phyloP scores from a whole-genome alignment of 2,113 vertebrate genomes.

The Neotragus pygmaeus region DNA sequence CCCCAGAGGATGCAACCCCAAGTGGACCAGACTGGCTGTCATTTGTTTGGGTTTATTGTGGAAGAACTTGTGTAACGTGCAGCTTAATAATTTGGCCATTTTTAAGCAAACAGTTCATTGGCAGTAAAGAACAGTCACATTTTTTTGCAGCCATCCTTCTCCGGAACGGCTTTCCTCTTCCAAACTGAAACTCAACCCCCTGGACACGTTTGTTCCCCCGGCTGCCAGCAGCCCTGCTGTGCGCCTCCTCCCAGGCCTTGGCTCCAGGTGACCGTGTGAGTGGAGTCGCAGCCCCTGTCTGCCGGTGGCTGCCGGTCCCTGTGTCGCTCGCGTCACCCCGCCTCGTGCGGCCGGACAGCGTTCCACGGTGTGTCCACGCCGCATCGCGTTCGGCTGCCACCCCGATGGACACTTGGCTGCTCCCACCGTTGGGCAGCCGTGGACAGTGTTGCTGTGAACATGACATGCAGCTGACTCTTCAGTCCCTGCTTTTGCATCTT shows the following conservation, averaged over 20 bases:
- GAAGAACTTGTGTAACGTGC: not conserved
- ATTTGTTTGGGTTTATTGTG: not conserved
- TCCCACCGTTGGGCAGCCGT: not conserved
- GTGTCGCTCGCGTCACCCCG: fast-evolving
- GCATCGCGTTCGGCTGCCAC: not conserved
- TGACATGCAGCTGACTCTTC: not conserved
- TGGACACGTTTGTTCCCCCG: no score
- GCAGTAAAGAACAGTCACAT: not conserved
- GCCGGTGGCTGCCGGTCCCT: not conserved
- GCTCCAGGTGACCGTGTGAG: not conserved
- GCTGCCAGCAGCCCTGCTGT: not conserved
- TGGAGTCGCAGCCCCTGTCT: not conserved
- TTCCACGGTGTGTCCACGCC: not conserved
- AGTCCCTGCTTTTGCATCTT: not conserved
- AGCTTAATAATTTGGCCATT: not conserved
- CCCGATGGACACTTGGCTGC: not conserved
- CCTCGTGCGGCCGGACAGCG: not conserved
- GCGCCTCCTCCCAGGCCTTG: not conserved
- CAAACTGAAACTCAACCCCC: not conserved
- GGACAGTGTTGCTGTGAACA: not conserved
- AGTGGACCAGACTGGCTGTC: not conserved
- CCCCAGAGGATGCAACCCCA: not conserved
- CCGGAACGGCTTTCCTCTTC: not conserved
- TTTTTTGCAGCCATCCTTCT: not conserved
- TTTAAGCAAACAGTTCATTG: not conserved